phyloP scores from a whole-genome alignment of 1,140 invertebrate genomes.

The Caenorhabditis elegans region WBcel235 BX284605.5:7752001-7752500 shows the following conservation, averaged over 20 bases:
- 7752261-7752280: background rate
- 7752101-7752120: background rate
- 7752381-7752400: slow-evolving; percentile 6
- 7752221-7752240: background rate
- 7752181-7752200: background rate
- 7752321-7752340: slow-evolving; percentile 23
- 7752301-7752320: background rate
- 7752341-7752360: background rate
- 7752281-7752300: background rate
- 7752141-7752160: too few species aligned
- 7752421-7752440: background rate
- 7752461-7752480: background rate
- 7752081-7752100: background rate
- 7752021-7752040: background rate
- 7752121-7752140: too few species aligned
- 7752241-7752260: background rate
- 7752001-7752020: background rate
- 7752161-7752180: background rate
- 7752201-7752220: background rate
- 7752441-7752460: background rate
- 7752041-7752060: background rate
- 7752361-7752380: background rate
- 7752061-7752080: background rate
- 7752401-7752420: background rate
- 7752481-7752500: background rate